These are phyloP conservation scores for Sturnira hondurensis DNA, from an alignment of 2,113 vertebrate genomes.

Conservation along the genomic window DNA sequence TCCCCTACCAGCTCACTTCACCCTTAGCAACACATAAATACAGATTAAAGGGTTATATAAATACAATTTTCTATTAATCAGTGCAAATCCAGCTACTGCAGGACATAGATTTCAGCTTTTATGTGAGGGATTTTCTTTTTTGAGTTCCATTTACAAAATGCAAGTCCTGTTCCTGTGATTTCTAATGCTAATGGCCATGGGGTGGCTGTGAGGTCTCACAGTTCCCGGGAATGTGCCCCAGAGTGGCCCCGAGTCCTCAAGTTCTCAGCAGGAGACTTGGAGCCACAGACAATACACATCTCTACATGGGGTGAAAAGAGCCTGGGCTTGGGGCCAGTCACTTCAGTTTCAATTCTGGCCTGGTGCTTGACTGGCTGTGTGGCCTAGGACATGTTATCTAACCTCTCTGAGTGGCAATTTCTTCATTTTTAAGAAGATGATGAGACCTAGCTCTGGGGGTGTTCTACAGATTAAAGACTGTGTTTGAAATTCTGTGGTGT, in stretches of 20 bases:
- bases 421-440: background rate
- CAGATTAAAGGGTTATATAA: constrained; percentile 85
- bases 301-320: background rate
- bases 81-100: constrained; percentile 58
- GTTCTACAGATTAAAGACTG: background rate
- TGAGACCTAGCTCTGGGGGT: background rate
- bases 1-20: constrained; percentile 70
- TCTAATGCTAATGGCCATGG: background rate
- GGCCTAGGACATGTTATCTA: background rate
- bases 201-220: background rate
- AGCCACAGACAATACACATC: background rate
- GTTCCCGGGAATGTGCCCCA: background rate
- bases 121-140: constrained; percentile 15
- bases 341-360: background rate
- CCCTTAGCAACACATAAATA: constrained; percentile 72
- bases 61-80: constrained; percentile 85
- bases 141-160: constrained; percentile 24
- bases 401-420: background rate
- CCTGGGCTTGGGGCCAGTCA: background rate
- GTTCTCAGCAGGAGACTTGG: background rate
- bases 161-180: background rate
- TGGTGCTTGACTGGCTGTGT: background rate
- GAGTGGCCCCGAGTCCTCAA: background rate
- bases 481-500: background rate
- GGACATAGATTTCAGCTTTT: constrained; percentile 36